phyloP scores from a whole-genome alignment of 1,140 invertebrate genomes.

The Ips typographus region DNA sequence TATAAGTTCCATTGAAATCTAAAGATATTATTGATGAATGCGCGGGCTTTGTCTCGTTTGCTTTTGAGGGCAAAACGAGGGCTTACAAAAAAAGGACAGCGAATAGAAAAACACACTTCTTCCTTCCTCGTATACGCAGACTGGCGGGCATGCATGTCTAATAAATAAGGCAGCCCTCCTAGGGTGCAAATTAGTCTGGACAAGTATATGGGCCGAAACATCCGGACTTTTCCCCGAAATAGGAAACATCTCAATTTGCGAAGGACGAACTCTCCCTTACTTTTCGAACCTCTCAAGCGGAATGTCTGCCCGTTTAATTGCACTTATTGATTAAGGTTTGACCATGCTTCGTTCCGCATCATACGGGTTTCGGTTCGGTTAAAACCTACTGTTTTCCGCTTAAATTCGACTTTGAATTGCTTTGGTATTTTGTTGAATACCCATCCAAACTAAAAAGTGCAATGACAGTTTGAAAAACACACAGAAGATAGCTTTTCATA shows the following conservation, averaged over 20 bases:
- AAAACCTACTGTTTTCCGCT: too few relatives aligned
- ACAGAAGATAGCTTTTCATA: too few relatives aligned
- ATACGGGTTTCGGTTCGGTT: too few relatives aligned
- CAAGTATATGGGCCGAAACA: constrained; percentile 35
- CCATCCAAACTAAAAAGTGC: too few relatives aligned
- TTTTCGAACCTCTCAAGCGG: constrained; percentile 13
- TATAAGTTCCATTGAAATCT: not conserved
- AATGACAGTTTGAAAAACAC: too few relatives aligned
- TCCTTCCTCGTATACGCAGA: too few relatives aligned
- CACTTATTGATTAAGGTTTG: constrained; percentile 25
- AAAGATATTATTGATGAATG: not conserved
- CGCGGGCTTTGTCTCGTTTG: not conserved
- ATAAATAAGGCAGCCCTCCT: constrained; percentile 31
- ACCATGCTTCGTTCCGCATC: not conserved
- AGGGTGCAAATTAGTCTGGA: constrained; percentile 32
- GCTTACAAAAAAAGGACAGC: too few relatives aligned
- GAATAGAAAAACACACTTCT: too few relatives aligned
- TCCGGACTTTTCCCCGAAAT: constrained; percentile 33
- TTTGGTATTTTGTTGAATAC: too few relatives aligned
- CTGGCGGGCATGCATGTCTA: constrained; percentile 16
- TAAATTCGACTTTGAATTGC: too few relatives aligned
- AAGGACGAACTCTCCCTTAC: constrained; percentile 6
- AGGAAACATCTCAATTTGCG: constrained; percentile 36
- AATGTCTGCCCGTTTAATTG: constrained; percentile 30
- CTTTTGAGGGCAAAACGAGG: not conserved